Percentiles rank a stretch among this genome's conserved stretches.
Evolutionary conservation across 2,797 vertebrate genomes (phyloP).

Genomic region (Psittacula echo): DNA sequence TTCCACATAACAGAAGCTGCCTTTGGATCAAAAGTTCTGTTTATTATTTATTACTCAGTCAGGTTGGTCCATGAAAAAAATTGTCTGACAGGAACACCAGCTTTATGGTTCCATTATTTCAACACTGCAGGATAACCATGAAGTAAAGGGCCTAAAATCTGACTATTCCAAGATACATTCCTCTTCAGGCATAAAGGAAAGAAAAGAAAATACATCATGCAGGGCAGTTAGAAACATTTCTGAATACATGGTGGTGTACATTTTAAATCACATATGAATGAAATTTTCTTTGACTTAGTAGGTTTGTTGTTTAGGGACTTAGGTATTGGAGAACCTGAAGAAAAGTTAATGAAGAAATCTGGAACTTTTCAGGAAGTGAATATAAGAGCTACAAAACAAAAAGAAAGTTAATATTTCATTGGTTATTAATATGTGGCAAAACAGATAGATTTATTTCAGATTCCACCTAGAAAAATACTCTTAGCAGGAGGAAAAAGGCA

Average conservation of each 20-base stretch:
- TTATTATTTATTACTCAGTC: not conserved
- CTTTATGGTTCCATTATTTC: not conserved
- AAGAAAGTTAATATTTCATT: not conserved
- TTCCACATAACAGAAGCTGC: not conserved
- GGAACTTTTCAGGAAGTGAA: not conserved
- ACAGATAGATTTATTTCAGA: not conserved
- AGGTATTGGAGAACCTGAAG: not conserved
- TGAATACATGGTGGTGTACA: rapidly evolving
- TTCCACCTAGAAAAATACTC: not conserved
- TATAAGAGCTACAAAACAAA: not conserved
- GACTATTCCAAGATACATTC: not conserved
- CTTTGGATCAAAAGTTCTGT: not conserved
- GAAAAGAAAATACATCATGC: not conserved
- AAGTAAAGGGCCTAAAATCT: not conserved
- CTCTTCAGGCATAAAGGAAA: not conserved
- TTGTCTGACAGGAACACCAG: not conserved
- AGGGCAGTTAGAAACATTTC: not conserved
- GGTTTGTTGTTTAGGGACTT: not conserved
- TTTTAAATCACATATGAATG: not conserved
- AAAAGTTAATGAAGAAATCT: not conserved
- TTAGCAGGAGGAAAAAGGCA: not conserved
- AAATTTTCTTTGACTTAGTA: not conserved
- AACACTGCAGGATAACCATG: not conserved
- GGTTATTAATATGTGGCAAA: not conserved
- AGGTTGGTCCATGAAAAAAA: not conserved